Conservation (phyloP, 2,113 vertebrate species). For the Elanus axillaris region DNA sequence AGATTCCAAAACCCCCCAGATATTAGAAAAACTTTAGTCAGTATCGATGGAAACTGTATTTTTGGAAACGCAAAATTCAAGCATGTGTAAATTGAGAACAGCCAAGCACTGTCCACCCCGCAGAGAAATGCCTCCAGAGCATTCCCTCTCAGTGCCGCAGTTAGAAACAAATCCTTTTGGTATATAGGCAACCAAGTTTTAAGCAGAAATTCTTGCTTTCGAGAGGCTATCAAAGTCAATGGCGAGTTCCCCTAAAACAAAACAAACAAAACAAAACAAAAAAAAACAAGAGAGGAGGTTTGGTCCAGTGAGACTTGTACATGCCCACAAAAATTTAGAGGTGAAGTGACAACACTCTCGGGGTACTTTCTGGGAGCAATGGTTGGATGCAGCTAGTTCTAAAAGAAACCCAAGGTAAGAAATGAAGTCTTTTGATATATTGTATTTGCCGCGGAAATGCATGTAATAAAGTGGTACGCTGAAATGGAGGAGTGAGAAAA, state of each 20-base stretch:
- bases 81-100: conserved; percentile 10
- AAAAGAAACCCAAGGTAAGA: background rate
- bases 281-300: background rate
- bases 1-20: background rate
- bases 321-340: background rate
- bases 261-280: background rate
- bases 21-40: background rate
- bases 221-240: background rate
- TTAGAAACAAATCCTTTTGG: background rate
- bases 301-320: background rate
- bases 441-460: background rate
- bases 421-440: background rate
- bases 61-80: conserved; percentile 38
- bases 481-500: background rate
- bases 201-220: background rate
- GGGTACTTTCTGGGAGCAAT: background rate
- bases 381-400: background rate
- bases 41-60: background rate
- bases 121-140: background rate
- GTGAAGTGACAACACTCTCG: background rate
- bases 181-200: background rate
- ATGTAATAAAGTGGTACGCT: background rate
- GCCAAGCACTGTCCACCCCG: background rate
- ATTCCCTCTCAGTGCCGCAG: background rate
- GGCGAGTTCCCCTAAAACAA: background rate